These are phyloP conservation scores for Brachyhypopomus gauderio DNA, from an alignment of 2,113 vertebrate species.

Conservation along the genomic window DNA sequence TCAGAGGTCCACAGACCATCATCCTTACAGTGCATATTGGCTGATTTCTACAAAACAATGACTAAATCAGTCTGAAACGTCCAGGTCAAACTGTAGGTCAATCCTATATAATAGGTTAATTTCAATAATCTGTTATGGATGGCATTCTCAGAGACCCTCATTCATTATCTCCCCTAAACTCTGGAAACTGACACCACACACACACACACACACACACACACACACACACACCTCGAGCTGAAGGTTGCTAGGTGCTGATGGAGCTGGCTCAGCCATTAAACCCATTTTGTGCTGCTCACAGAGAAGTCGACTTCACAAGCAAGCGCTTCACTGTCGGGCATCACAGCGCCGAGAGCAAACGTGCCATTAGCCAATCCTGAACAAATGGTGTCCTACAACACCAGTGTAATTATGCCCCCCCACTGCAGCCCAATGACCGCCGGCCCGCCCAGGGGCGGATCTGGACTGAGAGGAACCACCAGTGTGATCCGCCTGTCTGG, in stretches of 20 bases:
- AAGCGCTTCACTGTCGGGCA: background rate
- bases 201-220: background rate
- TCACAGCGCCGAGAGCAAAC: background rate
- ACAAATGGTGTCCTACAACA: constrained; percentile 43
- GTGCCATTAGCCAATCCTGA: constrained; percentile 27
- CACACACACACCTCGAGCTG: background rate
- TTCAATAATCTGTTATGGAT: background rate
- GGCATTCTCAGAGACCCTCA: background rate
- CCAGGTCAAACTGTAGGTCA: background rate
- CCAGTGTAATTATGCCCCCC: constrained; percentile 44
- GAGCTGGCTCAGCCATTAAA: background rate
- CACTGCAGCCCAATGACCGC: constrained; percentile 33
- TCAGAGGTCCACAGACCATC: no score
- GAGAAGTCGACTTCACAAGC: constrained; percentile 11
- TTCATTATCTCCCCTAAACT: background rate
- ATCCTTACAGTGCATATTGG: background rate
- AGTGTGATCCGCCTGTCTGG: background rate
- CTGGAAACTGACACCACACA: background rate
- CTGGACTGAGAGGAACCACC: constrained; percentile 18
- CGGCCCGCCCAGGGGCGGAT: constrained; percentile 14
- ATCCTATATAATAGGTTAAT: background rate
- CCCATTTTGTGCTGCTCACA: constrained; percentile 6
- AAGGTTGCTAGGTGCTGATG: background rate
- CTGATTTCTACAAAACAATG: background rate
- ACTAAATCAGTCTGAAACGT: background rate